These are phyloP conservation scores for Monomorium pharaonis DNA, from an alignment of 1,140 invertebrate genomes.

Conservation along the genomic window DNA sequence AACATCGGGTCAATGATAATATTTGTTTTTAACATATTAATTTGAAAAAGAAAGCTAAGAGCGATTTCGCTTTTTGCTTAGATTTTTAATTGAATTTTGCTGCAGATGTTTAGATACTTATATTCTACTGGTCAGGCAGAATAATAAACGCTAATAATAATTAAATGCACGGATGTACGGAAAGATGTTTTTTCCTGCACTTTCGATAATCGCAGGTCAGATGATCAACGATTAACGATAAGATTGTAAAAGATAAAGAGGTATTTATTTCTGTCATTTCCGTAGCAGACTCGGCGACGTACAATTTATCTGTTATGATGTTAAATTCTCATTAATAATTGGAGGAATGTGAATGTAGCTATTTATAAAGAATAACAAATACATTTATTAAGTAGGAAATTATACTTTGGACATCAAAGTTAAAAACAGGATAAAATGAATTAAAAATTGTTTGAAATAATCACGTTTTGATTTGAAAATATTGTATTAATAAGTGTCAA, in stretches of 20 bases:
- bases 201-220: conserved; percentile 35
- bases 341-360: background rate
- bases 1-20: background rate
- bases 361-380: no score
- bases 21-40: background rate
- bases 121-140: background rate
- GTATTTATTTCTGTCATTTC: conserved; percentile 39
- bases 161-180: background rate
- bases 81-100: background rate
- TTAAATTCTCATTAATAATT: background rate
- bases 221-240: conserved; percentile 43
- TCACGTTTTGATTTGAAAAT: background rate
- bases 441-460: background rate
- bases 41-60: background rate
- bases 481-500: background rate
- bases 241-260: conserved; percentile 49
- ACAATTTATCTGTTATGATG: conserved; percentile 6
- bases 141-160: conserved; percentile 7
- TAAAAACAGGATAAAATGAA: background rate
- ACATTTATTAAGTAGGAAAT: background rate
- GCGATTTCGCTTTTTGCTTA: background rate
- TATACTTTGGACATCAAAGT: background rate
- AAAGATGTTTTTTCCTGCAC: conserved; percentile 9
- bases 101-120: background rate
- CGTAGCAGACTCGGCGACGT: background rate